Percentiles rank a stretch among this genome's conserved stretches.
These are phyloP conservation scores for Drosophila pseudotalamancana DNA, from an alignment of 2,888 invertebrate genomes.

Conservation along the genomic window DNA sequence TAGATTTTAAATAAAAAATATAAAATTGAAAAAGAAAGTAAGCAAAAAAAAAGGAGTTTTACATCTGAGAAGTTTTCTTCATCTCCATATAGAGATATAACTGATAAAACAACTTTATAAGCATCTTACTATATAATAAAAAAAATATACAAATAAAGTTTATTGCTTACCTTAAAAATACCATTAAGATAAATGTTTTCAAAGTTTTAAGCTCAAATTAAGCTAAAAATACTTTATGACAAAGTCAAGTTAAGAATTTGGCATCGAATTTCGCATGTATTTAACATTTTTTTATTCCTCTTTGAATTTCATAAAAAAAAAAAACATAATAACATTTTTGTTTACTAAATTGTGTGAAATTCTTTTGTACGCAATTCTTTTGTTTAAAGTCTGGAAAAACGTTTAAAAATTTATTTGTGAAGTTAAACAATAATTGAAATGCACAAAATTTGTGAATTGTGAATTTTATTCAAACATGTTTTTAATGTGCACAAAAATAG, in stretches of 20 bases:
- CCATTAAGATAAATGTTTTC: no score
- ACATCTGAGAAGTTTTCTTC: no score
- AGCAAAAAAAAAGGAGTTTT: no score
- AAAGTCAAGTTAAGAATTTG: conserved; percentile 6
- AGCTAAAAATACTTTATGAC: neutral
- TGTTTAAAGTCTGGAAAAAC: conserved; percentile 15
- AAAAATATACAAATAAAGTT: neutral
- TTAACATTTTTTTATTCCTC: neutral
- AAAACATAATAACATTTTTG: neutral
- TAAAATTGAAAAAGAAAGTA: no score
- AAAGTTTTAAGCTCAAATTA: neutral
- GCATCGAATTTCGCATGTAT: conserved; percentile 15
- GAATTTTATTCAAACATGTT: no score
- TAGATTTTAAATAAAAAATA: no score
- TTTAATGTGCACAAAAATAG: no score
- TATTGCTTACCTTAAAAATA: neutral
- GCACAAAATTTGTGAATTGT: no score
- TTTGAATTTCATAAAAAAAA: neutral
- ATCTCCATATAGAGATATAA: no score
- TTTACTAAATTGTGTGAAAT: conserved; percentile 42
- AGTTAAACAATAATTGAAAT: neutral
- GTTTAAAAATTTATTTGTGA: neutral
- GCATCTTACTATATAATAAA: no score
- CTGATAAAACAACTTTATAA: no score
- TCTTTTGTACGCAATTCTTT: conserved; percentile 22